A percentile compares a stretch with the other conserved stretches of the same genome.
Conservation (phyloP, 2,113 vertebrate species). For the Callionymus lyra region DNA sequence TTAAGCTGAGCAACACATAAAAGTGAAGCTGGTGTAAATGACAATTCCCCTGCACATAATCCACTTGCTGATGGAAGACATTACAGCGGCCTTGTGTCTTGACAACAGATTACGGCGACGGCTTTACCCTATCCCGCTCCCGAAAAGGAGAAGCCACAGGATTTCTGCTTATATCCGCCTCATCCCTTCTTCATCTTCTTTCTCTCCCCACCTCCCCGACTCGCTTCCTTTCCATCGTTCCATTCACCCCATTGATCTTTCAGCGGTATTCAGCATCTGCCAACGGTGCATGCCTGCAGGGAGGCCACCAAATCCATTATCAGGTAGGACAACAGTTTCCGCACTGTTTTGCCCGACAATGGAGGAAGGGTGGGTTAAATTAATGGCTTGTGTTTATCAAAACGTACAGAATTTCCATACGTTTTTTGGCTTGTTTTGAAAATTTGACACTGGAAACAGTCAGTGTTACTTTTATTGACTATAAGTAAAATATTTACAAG, state of each 20-base stretch:
- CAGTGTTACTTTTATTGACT: too few relatives aligned
- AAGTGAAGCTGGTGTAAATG: slow-evolving; percentile 73
- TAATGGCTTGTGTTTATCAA: slow-evolving; percentile 3
- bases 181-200: slow-evolving; percentile 50
- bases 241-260: slow-evolving; percentile 62
- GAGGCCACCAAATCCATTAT: slow-evolving; percentile 72
- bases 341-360: slow-evolving; percentile 54
- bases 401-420: neutral
- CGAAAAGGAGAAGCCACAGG: slow-evolving; percentile 57
- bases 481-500: too few relatives aligned
- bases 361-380: slow-evolving; percentile 12
- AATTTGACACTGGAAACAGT: too few relatives aligned
- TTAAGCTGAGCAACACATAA: slow-evolving; percentile 66
- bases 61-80: slow-evolving; percentile 71
- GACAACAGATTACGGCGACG: slow-evolving; percentile 68
- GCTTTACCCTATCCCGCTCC: slow-evolving; percentile 53
- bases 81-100: slow-evolving; percentile 70
- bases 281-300: slow-evolving; percentile 71
- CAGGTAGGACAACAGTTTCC: slow-evolving; percentile 73
- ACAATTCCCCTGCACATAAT: slow-evolving; percentile 69
- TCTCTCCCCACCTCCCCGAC: slow-evolving; percentile 36
- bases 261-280: slow-evolving; percentile 69
- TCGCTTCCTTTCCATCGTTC: slow-evolving; percentile 43
- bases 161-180: slow-evolving; percentile 57
- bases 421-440: too few relatives aligned